These are phyloP conservation scores for Pyrocephalus nanus DNA, from an alignment of 2,797 vertebrate species.

Conservation along the genomic window DNA sequence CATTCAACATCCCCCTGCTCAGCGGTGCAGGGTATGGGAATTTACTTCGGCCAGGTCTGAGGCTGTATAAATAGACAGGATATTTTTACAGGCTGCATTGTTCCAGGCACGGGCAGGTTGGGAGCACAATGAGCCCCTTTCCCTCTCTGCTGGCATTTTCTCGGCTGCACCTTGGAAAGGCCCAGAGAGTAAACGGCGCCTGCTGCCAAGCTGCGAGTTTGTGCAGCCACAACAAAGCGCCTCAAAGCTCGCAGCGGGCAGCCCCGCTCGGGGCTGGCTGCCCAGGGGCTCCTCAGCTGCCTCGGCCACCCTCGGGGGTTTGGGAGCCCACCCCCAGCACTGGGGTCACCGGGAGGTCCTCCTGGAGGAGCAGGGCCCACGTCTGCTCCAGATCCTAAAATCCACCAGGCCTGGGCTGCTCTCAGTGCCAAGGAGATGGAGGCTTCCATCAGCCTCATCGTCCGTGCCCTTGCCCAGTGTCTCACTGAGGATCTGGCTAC, in stretches of 20 bases:
- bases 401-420: neutral
- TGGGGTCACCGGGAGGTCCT: neutral
- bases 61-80: neutral
- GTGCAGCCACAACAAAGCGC: conserved; percentile 3
- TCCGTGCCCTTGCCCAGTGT: accelerated
- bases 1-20: neutral
- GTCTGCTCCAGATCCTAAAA: neutral
- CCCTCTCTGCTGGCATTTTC: neutral
- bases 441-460: neutral
- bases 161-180: neutral
- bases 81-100: conserved; percentile 1
- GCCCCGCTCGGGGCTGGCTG: neutral
- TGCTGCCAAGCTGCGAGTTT: neutral
- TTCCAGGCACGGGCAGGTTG: neutral
- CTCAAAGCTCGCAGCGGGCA: accelerated
- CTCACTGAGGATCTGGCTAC: neutral
- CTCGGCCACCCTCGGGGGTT: accelerated
- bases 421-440: neutral
- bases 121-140: conserved; percentile 27
- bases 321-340: neutral
- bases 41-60: neutral
- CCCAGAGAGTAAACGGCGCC: neutral
- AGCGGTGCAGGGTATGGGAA: neutral
- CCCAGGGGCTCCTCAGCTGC: neutral
- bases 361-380: accelerated